Percentiles rank a stretch among this genome's conserved stretches.
These are phyloP conservation scores for Podarcis cretensis DNA, from an alignment of 2,113 vertebrate genomes.

Conservation along the genomic window DNA sequence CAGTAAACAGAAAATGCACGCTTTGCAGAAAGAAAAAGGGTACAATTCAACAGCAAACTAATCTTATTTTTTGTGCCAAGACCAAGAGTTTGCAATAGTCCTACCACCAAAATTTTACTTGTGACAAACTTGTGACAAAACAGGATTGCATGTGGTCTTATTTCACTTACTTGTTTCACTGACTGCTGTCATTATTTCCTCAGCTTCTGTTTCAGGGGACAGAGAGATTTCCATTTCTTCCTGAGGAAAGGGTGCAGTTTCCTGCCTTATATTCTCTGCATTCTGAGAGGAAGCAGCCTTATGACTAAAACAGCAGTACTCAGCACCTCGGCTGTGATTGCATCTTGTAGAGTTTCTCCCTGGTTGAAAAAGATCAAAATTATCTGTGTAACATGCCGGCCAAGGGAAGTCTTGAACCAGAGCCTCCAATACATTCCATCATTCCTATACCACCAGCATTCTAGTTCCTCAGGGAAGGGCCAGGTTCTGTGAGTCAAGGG, in stretches of 20 bases:
- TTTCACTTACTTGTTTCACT: conserved; percentile 24
- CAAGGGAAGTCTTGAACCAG: not conserved
- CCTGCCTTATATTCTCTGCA: not conserved
- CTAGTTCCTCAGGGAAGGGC: not conserved
- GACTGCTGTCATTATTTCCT: not conserved
- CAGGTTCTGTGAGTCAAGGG: too few relatives aligned
- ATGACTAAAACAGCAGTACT: not conserved
- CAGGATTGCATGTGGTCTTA: not conserved
- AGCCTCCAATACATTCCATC: not conserved
- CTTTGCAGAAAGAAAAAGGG: not conserved
- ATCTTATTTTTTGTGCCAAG: not conserved
- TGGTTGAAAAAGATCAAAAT: not conserved
- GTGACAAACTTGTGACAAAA: rapidly evolving
- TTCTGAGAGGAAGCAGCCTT: not conserved
- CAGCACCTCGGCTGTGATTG: not conserved
- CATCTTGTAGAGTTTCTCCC: not conserved
- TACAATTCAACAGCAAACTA: conserved; percentile 23
- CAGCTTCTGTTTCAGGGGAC: not conserved
- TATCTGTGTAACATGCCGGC: not conserved
- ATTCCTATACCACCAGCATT: too few relatives aligned
- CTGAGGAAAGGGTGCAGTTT: not conserved
- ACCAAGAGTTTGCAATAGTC: not conserved
- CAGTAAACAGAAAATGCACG: not conserved
- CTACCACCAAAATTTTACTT: conserved; percentile 4
- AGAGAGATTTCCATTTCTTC: not conserved